Evolutionary conservation across 2,113 vertebrate genomes (phyloP).

Genomic region (Cardinalis cardinalis): DNA sequence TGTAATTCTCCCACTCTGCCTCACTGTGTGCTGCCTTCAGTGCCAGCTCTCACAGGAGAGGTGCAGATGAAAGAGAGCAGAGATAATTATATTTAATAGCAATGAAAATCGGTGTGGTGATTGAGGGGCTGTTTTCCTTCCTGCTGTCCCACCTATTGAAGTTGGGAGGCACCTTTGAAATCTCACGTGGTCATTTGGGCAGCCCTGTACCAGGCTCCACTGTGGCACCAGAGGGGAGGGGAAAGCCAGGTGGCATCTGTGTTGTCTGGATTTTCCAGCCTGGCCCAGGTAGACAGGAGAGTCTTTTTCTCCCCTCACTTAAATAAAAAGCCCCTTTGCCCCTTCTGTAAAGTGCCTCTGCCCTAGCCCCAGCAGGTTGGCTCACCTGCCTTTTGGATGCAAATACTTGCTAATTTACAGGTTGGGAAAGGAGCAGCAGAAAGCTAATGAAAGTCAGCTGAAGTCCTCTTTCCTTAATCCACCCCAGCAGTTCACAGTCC

Average conservation of each 20-base stretch:
- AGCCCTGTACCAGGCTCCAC: fast-evolving
- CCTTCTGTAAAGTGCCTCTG: not conserved
- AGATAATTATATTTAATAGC: conserved; percentile 17
- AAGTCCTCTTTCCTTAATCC: not conserved
- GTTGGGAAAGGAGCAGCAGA: not conserved
- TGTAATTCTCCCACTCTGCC: not conserved
- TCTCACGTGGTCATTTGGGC: fast-evolving
- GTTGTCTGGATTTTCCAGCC: not conserved
- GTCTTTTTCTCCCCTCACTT: not conserved
- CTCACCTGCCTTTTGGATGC: not conserved
- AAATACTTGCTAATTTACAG: not conserved
- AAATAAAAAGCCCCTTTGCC: not conserved
- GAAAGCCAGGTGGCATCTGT: not conserved
- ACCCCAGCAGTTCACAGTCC: not conserved
- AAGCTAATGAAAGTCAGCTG: not conserved
- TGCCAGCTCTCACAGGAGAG: not conserved
- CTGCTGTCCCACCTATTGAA: not conserved
- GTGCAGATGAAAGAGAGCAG: conserved; percentile 42
- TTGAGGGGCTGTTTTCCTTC: not conserved
- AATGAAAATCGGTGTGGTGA: not conserved
- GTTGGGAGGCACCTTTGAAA: not conserved
- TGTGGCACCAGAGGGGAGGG: not conserved
- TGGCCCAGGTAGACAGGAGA: not conserved
- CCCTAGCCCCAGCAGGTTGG: fast-evolving
- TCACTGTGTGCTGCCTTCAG: not conserved